Evolutionary conservation across 2,888 invertebrate species (phyloP).

Genomic region (Cinara cedri): DNA sequence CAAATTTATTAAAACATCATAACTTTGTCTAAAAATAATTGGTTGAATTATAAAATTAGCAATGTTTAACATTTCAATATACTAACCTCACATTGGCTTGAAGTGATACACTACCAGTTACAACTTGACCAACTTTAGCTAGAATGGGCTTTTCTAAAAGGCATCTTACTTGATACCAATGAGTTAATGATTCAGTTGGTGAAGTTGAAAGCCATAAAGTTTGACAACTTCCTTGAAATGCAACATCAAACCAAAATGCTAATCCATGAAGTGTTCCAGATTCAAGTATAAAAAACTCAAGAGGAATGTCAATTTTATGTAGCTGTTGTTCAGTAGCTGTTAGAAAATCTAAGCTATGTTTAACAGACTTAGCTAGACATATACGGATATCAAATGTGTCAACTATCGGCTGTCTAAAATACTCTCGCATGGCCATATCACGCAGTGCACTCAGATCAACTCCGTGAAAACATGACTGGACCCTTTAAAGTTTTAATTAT

Average conservation of each 20-base stretch:
- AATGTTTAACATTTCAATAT: not conserved
- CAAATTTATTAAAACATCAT: constrained; percentile 96
- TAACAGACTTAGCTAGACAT: constrained; percentile 91
- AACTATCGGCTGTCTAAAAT: constrained; percentile 96
- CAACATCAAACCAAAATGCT: constrained; percentile 99
- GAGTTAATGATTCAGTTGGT: constrained; percentile 96
- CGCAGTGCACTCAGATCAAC: constrained; percentile 92
- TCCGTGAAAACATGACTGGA: constrained; percentile 96
- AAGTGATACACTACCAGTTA: constrained; percentile 85
- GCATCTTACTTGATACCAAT: constrained; percentile 99
- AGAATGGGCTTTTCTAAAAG: constrained; percentile 91
- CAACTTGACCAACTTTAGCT: constrained; percentile 89
- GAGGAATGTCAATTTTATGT: constrained; percentile 92
- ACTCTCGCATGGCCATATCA: constrained; percentile 93
- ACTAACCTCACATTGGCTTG: constrained; percentile 86
- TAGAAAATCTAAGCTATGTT: constrained; percentile 92
- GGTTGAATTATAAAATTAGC: not conserved
- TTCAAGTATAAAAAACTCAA: constrained; percentile 89
- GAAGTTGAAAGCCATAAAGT: constrained; percentile 97
- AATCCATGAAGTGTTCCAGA: constrained; percentile 95
- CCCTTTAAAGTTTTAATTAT: constrained; percentile 65
- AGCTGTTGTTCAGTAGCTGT: constrained; percentile 91
- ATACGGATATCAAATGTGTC: constrained; percentile 98
- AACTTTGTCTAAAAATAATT: constrained; percentile 79
- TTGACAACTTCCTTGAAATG: constrained; percentile 87